A percentile compares a stretch with the other conserved stretches of the same genome.
Conservation (phyloP, 2,113 vertebrate species). For the Gorilla gorilla region DNA sequence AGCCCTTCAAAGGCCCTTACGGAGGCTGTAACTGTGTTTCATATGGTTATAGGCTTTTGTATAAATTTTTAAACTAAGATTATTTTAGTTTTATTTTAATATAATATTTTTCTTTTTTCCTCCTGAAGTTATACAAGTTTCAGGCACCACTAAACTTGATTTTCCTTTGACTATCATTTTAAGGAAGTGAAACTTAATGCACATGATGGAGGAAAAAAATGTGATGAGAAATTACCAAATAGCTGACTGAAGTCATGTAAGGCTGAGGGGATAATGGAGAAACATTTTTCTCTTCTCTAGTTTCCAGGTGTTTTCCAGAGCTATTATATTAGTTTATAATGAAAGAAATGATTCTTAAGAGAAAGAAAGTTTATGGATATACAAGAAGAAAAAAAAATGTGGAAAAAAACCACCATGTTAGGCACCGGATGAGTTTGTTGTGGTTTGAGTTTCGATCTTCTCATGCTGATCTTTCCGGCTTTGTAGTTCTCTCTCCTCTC, state of each 20-base stretch:
- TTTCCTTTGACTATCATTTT: neutral
- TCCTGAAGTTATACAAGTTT: neutral
- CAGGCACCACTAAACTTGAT: neutral
- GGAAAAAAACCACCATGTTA: neutral
- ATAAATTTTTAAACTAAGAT: neutral
- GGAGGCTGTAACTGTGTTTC: neutral
- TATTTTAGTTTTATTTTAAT: slow-evolving; percentile 20
- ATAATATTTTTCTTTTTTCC: neutral
- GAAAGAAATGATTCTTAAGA: neutral
- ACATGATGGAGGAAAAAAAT: neutral
- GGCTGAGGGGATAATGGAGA: neutral
- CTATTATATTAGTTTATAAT: neutral
- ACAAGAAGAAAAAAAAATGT: neutral
- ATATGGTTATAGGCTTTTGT: neutral
- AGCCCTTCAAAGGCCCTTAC: neutral
- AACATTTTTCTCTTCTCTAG: neutral
- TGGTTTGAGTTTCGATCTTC: neutral
- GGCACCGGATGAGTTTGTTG: neutral
- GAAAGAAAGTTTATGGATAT: neutral
- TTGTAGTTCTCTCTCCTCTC: neutral
- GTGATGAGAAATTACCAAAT: neutral
- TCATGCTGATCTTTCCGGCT: neutral
- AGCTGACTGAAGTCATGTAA: neutral
- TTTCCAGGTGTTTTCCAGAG: slow-evolving; percentile 19
- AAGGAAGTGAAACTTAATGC: neutral